Percentiles rank a stretch among this genome's conserved stretches.
Conservation (phyloP, 2,113 vertebrate genomes). For the Cepphus grylle region DNA sequence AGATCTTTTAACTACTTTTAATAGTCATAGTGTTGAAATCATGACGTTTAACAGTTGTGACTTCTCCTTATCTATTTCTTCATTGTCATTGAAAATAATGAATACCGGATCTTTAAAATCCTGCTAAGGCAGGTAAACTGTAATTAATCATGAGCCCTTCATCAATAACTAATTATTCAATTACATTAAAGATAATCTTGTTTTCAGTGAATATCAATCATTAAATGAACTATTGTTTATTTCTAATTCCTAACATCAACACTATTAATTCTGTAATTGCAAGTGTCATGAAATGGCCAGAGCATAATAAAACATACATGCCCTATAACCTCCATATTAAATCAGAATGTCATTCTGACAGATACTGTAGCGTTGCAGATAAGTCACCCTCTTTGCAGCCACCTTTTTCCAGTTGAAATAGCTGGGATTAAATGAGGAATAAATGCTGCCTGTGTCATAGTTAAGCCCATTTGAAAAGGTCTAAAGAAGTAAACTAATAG, state of each 20-base stretch:
- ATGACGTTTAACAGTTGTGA: neutral
- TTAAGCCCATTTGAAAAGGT: neutral
- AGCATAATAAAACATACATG: slow-evolving; percentile 34
- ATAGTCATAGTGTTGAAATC: neutral
- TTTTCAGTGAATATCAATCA: slow-evolving; percentile 49
- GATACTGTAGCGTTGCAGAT: neutral
- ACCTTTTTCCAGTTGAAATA: neutral
- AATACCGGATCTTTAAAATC: slow-evolving; percentile 3
- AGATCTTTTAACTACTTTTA: neutral
- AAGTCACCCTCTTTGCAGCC: slow-evolving; percentile 8
- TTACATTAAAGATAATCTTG: slow-evolving; percentile 49
- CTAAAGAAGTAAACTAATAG: neutral
- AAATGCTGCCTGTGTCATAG: neutral
- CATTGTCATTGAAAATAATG: neutral
- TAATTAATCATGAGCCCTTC: slow-evolving; percentile 42
- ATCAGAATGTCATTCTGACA: slow-evolving; percentile 28
- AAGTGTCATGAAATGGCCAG: slow-evolving; percentile 27
- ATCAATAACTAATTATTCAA: slow-evolving; percentile 58
- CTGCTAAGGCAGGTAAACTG: slow-evolving; percentile 4
- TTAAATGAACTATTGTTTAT: slow-evolving; percentile 33
- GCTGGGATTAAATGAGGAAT: neutral
- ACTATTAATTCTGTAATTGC: slow-evolving; percentile 50
- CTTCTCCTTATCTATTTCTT: neutral
- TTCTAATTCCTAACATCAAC: slow-evolving; percentile 34
- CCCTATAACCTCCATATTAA: slow-evolving; percentile 22